Conservation (phyloP, 2,797 vertebrate genomes). For the Zalophus californianus region DNA sequence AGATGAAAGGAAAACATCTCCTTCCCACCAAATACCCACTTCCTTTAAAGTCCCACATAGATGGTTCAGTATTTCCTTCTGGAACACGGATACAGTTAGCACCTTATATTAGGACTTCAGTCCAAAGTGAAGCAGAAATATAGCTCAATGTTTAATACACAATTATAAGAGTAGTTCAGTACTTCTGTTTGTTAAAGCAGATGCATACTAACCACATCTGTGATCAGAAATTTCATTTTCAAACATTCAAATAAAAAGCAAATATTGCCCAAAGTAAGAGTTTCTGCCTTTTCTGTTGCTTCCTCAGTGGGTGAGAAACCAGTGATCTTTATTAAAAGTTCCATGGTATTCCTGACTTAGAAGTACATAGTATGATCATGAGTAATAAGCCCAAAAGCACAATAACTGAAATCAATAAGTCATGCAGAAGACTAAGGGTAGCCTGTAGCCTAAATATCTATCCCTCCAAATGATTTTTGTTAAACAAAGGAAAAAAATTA, state of each 20-base stretch:
- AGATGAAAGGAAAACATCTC: background rate
- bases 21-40: background rate
- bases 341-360: background rate
- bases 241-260: background rate
- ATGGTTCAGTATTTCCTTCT: background rate
- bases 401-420: background rate
- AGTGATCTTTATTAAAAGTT: slow-evolving; percentile 45
- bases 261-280: background rate
- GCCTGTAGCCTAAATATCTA: background rate
- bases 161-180: background rate
- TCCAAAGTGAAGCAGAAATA: background rate
- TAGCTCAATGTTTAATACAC: background rate
- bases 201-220: background rate
- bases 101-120: background rate
- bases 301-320: background rate
- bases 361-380: background rate
- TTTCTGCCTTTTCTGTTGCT: background rate
- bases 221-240: slow-evolving; percentile 13
- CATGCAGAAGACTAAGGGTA: slow-evolving; percentile 29
- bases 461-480: slow-evolving; percentile 10
- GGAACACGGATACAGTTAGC: background rate
- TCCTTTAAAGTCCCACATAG: background rate
- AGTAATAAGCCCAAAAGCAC: slow-evolving; percentile 3
- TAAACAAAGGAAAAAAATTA: slow-evolving; percentile 60
- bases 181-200: background rate